These are phyloP conservation scores for Carduelis carduelis DNA, from an alignment of 2,797 vertebrate genomes.

Conservation along the genomic window DNA sequence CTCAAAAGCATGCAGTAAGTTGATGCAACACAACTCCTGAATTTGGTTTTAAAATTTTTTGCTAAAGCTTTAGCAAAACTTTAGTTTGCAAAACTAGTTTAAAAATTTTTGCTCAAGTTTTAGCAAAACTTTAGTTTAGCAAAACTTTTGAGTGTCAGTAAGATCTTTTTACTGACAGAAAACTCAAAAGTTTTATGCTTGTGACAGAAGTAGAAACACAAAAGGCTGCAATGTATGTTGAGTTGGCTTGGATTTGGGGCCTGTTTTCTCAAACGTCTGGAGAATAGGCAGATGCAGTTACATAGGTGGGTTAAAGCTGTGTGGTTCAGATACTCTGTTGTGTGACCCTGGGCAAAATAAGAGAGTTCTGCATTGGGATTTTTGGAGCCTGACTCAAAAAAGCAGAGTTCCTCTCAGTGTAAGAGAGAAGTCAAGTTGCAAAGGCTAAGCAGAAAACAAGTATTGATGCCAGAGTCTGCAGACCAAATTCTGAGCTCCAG, in stretches of 20 bases:
- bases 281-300: background rate
- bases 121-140: background rate
- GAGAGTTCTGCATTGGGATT: background rate
- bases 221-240: background rate
- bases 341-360: background rate
- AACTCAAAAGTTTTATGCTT: background rate
- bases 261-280: background rate
- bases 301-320: background rate
- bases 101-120: background rate
- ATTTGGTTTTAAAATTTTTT: background rate
- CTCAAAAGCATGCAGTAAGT: fast-evolving
- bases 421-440: background rate
- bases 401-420: background rate
- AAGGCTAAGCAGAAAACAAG: background rate
- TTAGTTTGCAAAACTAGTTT: background rate
- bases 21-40: background rate
- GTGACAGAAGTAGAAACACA: background rate
- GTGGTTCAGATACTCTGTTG: background rate
- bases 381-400: background rate
- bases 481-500: background rate
- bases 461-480: background rate
- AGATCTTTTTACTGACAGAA: background rate
- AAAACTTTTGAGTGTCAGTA: background rate
- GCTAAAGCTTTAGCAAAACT: background rate
- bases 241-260: background rate